phyloP scores from a whole-genome alignment of 2,888 invertebrate species.

The Petrolisthes manimaculis region DNA sequence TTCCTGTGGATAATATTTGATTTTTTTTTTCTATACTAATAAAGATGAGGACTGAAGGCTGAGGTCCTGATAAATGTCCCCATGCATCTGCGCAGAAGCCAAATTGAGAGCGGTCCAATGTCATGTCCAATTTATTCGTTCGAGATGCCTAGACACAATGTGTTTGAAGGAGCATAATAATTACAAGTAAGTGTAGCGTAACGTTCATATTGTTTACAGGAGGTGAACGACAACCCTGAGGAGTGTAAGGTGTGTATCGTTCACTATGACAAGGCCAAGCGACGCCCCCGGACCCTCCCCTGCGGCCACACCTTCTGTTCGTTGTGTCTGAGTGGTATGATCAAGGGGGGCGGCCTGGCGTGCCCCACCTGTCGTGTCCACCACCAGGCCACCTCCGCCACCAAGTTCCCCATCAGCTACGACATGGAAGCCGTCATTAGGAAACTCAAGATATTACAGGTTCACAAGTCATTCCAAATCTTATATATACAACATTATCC shows the following conservation, averaged over 20 bases:
- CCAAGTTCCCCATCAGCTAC: conserved; percentile 37
- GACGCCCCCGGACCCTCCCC: conserved; percentile 33
- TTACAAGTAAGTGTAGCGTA: too few species aligned
- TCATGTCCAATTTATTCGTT: too few species aligned
- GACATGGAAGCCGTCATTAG: conserved; percentile 34
- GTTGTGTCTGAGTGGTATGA: conserved; percentile 18
- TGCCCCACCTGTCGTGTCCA: conserved; percentile 36
- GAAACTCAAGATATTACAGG: conserved; percentile 29
- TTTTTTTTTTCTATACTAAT: too few species aligned
- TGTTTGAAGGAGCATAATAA: too few species aligned
- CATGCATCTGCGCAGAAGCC: too few species aligned
- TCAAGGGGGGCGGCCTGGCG: conserved; percentile 9
- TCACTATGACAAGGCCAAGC: conserved; percentile 29
- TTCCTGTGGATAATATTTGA: too few species aligned
- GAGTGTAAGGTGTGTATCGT: conserved; percentile 43
- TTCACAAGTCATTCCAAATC: not conserved
- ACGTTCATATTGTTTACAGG: not conserved
- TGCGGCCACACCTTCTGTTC: conserved; percentile 54
- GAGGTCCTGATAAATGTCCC: too few species aligned
- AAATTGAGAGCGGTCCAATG: too few species aligned
- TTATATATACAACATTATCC: too few species aligned
- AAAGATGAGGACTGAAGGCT: too few species aligned
- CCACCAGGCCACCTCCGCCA: conserved; percentile 17
- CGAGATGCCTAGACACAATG: too few species aligned
- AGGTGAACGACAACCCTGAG: conserved; percentile 31